Evolutionary conservation across 1,140 invertebrate genomes (phyloP).

Genomic region (Nilaparvata lugens): DNA sequence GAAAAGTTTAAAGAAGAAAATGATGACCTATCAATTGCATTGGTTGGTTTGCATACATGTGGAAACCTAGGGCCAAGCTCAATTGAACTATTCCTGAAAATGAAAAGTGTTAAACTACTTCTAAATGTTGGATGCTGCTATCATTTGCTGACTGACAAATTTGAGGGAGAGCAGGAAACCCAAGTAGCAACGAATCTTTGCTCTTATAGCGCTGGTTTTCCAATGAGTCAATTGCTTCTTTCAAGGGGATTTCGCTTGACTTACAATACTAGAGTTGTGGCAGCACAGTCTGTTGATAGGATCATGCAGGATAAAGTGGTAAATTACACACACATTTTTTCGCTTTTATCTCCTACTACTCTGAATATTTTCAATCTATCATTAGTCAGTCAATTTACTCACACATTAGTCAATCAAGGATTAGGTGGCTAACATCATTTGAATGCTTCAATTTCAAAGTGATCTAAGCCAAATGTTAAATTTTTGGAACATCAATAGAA

Average conservation of each 20-base stretch:
- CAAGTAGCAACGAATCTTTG: constrained; percentile 19
- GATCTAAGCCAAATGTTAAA: no score
- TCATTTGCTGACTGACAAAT: constrained; percentile 64
- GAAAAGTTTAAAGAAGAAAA: constrained; percentile 15
- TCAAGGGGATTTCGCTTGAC: constrained; percentile 47
- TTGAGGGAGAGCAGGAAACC: constrained; percentile 29
- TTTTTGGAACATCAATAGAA: no score
- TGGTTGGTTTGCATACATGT: constrained; percentile 76
- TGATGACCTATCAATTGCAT: constrained; percentile 13
- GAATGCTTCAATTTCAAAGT: no score
- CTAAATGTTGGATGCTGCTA: constrained; percentile 88
- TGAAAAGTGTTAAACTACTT: constrained; percentile 37
- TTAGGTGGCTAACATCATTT: no score
- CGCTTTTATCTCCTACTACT: no score
- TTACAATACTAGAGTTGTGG: constrained; percentile 72
- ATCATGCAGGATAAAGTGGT: constrained; percentile 45
- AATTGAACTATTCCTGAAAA: constrained; percentile 56
- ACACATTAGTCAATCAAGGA: no score
- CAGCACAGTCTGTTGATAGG: constrained; percentile 64
- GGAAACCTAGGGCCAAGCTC: constrained; percentile 69
- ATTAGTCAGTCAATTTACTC: no score
- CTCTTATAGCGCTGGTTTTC: constrained; percentile 44
- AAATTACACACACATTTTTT: no score
- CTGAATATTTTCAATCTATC: no score
- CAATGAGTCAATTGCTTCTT: constrained; percentile 53